Base-by-base conservation (phyloP, 2,113 vertebrate genomes). In the Oenanthe melanoleuca region DNA sequence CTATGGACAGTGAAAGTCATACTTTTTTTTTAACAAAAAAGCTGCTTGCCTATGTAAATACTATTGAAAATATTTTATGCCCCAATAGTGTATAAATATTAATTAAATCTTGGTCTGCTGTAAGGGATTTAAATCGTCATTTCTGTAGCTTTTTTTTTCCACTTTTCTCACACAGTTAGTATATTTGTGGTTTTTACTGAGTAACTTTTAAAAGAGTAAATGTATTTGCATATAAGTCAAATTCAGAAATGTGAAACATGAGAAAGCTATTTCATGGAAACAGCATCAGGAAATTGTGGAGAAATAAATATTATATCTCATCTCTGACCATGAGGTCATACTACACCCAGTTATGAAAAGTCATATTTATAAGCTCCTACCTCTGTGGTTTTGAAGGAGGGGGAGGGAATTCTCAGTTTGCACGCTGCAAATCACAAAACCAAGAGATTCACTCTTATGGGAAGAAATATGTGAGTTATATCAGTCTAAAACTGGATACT, bases 241-340 rank as follows among this genome's bases (percentile, higher is more conserved):
- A 73, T 79, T 83, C 75, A 38, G 22, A 67, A 73, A 73, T 2
- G 5, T 63, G 85, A 52, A 96, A 84, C 37, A 87, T 53, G 80
- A 94, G 75, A 86, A 95, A 84, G 57, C 14, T 81, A 34, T 72
- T 97, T 91, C 72, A 94, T 60, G 23, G 72, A 83, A 74, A 49
- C 34, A 61, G 26, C 82, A 93, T 89, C 93, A 97, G 80, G 91
- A 88, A 97, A 92, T 72, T 86, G 77, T 75, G 81, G 65, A 96
- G 83, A 96, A 86, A 73, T 53, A 96, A 96, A 94, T 59, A 86
- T 52, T 67, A 59, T 50, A 84, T 93, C 80, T 94, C 66, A 88
- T 89, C 75, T 92, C 63, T 93, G 63, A 89, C 70, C 66, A 34
- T 75, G 88, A 96, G 40, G 60, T 94, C 86, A 91, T 83, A 78